Evolutionary conservation across 1,140 invertebrate species (phyloP), one percentile per base, ranked within the genome.

Genomic region (Mya arenaria): DNA sequence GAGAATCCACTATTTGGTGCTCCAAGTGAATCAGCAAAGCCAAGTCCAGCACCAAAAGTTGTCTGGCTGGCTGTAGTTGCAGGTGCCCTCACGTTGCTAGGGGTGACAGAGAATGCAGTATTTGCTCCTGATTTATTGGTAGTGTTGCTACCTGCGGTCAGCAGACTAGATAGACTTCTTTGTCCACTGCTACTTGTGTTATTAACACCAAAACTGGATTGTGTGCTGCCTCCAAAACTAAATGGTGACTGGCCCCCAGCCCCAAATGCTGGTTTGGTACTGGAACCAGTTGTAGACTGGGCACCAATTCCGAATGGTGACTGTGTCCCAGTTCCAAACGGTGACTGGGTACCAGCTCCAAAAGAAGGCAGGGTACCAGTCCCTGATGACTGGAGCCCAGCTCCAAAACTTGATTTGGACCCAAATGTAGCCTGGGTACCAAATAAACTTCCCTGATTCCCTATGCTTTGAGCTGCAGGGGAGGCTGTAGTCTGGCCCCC

Each of bases 121-220:
- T 25, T 65, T 15, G 82, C n/a, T 23, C 58, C 73, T 6, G 72
- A 74, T 28, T 60, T 74, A 41, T 74, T 74, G 23, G 72, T 62
- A n/a, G n/a, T n/a, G n/a, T n/a, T n/a, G n/a, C n/a, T n/a, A n/a
- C n/a, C n/a, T n/a, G n/a, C n/a, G n/a, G n/a, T n/a, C n/a, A n/a
- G n/a, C n/a, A n/a, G n/a, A n/a, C n/a, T n/a, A n/a, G n/a, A n/a
- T n/a, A n/a, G n/a, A n/a, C n/a, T n/a, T n/a, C n/a, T n/a, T n/a
- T n/a, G n/a, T n/a, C n/a, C n/a, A n/a, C n/a, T n/a, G n/a, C n/a
- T n/a, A n/a, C n/a, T n/a, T n/a, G n/a, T n/a, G n/a, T n/a, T n/a
- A n/a, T n/a, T n/a, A n/a, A n/a, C n/a, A n/a, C n/a, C n/a, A n/a
- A n/a, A n/a, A n/a, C n/a, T n/a, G n/a, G n/a, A n/a, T n/a, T n/a